Evolutionary conservation across 2,113 vertebrate species (phyloP), one percentile per base, ranked within the genome.

Genomic region (Struthidea cinerea): DNA sequence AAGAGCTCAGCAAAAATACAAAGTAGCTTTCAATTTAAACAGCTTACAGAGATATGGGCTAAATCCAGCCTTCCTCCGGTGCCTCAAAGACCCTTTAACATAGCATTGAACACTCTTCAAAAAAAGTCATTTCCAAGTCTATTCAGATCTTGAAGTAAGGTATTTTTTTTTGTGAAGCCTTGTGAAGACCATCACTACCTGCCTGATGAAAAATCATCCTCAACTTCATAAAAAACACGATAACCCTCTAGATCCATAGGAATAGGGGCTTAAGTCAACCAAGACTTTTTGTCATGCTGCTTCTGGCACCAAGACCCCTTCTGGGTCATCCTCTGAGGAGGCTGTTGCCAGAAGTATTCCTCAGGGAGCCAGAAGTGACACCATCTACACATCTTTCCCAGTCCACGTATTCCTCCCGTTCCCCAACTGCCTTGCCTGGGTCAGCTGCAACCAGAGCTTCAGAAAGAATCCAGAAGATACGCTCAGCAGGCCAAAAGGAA

Each of bases 341-440:
- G 11, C 0, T 30, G 7, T 5, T 74, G 6, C 44, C 64, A 65
- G 16, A 4, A 59, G 16, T 16, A 50, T 60, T 71, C 24, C 35
- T 22, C 3, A 3, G 7, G 21, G 13, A 71, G 35, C 4, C 47
- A 88, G 30, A 69, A 46, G 17, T 37, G 21, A 55, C 17, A 64
- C 27, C 33, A 61, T 3, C 30, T 18, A 24, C 8, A 33, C 19
- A 56, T 10, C 35, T 39, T 75, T 46, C 53, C 53, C 42, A 79
- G 20, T 16, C 69, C 50, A n/a, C 0, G 0, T n/a, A 32, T 49
- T 78, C 78, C 28, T 73, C 14, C 22, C 23, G 22, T 32, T 57
- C 26, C 67, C 56, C 61, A 85, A 1, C 7, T 50, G 17, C 17
- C 12, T n/a, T 41, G n/a, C n/a, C 50, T 30, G 39, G 17, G 28